These are phyloP conservation scores for Pseudomyrmex flavicornis DNA, from an alignment of 1,140 invertebrate genomes.

Conservation along the genomic window DNA sequence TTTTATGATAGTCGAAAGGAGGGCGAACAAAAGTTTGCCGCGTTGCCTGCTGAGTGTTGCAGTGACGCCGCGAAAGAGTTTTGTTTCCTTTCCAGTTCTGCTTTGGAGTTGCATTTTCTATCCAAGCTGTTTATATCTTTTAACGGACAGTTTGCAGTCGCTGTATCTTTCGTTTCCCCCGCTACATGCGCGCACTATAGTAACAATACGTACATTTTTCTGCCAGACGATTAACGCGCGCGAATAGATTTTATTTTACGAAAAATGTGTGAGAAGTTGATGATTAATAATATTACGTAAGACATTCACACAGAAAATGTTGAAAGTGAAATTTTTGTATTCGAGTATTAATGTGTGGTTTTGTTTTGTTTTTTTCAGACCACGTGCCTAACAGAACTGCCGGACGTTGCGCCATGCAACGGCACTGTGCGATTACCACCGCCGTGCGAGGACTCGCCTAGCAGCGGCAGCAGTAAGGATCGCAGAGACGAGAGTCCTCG, in stretches of 20 bases:
- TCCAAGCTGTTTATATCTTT: slow-evolving; percentile 34
- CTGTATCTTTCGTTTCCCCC: slow-evolving; percentile 21
- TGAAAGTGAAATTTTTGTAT: too few species aligned
- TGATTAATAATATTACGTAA: too few species aligned
- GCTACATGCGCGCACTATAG: slow-evolving; percentile 1
- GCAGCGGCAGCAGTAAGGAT: slow-evolving; percentile 83
- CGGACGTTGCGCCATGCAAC: slow-evolving; percentile 85
- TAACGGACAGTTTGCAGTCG: slow-evolving; percentile 19
- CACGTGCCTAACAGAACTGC: slow-evolving; percentile 85
- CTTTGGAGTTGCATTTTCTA: slow-evolving; percentile 30
- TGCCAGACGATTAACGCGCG: too few species aligned
- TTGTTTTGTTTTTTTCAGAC: slow-evolving; percentile 78
- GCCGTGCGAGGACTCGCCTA: slow-evolving; percentile 82
- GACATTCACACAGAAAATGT: too few species aligned
- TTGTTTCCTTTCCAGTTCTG: not conserved
- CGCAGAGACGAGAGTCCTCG: slow-evolving; percentile 79
- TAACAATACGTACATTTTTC: slow-evolving; percentile 17
- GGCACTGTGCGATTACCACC: slow-evolving; percentile 83
- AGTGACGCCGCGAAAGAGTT: slow-evolving; percentile 31
- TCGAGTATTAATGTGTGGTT: too few species aligned
- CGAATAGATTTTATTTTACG: too few species aligned
- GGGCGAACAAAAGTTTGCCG: slow-evolving; percentile 63
- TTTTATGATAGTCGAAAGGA: slow-evolving; percentile 69
- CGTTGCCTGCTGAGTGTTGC: slow-evolving; percentile 64
- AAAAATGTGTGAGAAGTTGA: too few species aligned